Percentiles rank a stretch among this genome's conserved stretches.
phyloP scores from a whole-genome alignment of 2,797 vertebrate species.

The Sebastiscus tertius region DNA sequence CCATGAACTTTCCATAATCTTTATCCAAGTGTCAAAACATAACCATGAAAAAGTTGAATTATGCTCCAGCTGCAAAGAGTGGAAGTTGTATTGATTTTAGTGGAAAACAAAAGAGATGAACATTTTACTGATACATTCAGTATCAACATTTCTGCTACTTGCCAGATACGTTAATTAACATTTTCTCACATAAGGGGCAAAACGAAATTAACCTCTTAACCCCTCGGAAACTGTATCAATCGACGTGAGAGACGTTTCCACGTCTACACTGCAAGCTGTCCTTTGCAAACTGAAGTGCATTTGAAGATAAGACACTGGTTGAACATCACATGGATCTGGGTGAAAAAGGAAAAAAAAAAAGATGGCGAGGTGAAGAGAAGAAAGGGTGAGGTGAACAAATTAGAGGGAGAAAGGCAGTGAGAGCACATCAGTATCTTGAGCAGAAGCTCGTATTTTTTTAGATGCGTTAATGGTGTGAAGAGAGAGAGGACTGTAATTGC shows the following conservation, averaged over 20 bases:
- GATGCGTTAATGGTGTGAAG: background rate
- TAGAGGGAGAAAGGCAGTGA: background rate
- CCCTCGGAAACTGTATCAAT: background rate
- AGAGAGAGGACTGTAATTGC: slow-evolving; percentile 33
- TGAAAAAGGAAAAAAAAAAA: background rate
- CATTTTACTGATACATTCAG: no score
- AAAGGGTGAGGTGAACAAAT: background rate
- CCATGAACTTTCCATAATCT: no score
- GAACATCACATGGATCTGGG: background rate
- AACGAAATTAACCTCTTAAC: no score
- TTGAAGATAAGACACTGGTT: background rate
- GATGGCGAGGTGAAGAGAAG: background rate
- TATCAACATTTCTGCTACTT: no score
- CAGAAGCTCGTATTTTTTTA: background rate
- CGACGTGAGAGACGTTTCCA: background rate
- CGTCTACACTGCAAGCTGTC: background rate
- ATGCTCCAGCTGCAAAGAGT: no score
- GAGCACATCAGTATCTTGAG: background rate
- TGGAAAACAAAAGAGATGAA: no score
- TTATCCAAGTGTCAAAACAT: no score
- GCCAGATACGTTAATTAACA: no score
- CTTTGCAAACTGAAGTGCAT: background rate
- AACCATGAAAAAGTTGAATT: no score
- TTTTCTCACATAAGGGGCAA: no score
- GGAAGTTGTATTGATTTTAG: no score